Evolutionary conservation across 1,140 invertebrate species (phyloP).

Genomic region (Odontomachus brunneus): DNA sequence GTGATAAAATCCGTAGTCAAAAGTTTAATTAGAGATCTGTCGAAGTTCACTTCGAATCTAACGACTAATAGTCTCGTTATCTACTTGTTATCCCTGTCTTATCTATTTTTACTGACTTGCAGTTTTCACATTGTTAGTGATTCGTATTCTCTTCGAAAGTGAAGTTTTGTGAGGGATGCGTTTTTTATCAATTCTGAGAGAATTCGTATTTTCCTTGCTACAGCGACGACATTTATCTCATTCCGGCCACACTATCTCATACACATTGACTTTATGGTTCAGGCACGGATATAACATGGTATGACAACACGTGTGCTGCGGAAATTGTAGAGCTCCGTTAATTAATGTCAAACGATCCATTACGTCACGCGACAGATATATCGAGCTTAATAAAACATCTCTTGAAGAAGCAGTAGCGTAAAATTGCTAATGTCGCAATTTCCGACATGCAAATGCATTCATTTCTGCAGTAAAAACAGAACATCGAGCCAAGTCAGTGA

Average conservation of each 20-base stretch:
- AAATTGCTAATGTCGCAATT: neutral
- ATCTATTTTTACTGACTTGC: no score
- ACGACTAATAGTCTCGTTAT: neutral
- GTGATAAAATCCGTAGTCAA: neutral
- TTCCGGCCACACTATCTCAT: no score
- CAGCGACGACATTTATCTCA: neutral
- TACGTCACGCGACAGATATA: neutral
- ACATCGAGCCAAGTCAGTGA: neutral
- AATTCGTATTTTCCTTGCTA: neutral
- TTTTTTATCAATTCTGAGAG: neutral
- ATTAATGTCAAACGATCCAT: neutral
- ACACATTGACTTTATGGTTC: neutral
- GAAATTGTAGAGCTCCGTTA: neutral
- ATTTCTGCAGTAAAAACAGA: neutral
- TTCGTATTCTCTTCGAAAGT: neutral
- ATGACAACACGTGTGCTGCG: neutral
- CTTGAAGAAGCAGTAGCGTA: neutral
- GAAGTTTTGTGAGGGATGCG: neutral
- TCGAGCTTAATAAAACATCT: slow-evolving; percentile 5
- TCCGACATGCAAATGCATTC: neutral
- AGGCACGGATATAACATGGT: neutral
- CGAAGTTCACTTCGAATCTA: neutral
- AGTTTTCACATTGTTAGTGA: no score
- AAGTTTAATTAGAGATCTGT: neutral
- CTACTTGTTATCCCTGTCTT: neutral